Base-by-base conservation (phyloP, 2,113 vertebrate species). In the Aphyosemion australe region DNA sequence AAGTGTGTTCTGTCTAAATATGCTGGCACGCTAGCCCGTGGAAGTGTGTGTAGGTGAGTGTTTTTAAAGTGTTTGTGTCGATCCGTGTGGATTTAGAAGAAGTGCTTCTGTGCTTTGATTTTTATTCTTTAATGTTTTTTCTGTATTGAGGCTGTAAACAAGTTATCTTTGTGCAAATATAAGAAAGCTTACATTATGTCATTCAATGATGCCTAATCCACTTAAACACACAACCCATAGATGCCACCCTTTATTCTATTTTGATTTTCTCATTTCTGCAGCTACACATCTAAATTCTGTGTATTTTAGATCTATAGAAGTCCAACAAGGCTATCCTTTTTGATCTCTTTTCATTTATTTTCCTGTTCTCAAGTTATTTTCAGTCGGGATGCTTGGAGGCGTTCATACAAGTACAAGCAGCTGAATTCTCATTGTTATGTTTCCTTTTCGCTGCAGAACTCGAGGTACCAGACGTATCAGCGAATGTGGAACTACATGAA, bases 401-500 rank as follows among this genome's bases (percentile, higher is more conserved):
- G 8, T 8, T 48, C 3, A 5, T 26, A 2, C n/a, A 9, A 83
- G 56, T 21, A 52, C 15, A 52, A 43, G 8, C 26, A 50, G 49
- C 37, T 19, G 43, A 65, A 64, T 48, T 51, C 15, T 12, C 13
- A 0, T 51, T 55, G 14, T 37, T 1, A 9, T 41, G 20, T 50
- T 66, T 2, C 54, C 14, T 2, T 73, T 65, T 16, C 26, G 53
- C 50, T 54, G 34, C 83, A 97, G 95, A 97, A 96, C 74, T 97
- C 95, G 0, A 83, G 95, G 34, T 97, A 97, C 82, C 95, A 97
- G 88, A 97, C 95, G 0, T 97, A 97, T 81, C 95, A 97, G 90
- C 92, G 95, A 3, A 97, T 97, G 95, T 97, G 95, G 95, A 97
- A 97, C 88, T 97, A 95, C 89, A 97, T 97, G 95, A 92, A 95